phyloP scores from a whole-genome alignment of 2,797 vertebrate species.

The Gadopsis bispinosus region DNA sequence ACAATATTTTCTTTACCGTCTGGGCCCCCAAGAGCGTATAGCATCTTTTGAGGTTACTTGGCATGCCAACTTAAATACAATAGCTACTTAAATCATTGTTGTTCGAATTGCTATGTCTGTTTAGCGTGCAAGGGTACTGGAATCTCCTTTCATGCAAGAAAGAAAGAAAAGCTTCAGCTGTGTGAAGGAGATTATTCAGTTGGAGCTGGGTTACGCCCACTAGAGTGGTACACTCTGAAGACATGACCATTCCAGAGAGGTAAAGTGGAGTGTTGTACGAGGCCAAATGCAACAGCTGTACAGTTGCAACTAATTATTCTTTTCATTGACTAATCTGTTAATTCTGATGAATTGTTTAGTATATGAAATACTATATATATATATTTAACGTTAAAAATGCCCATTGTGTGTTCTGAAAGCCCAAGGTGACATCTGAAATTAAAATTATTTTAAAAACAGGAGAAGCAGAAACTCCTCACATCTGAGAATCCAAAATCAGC shows the following conservation, averaged over 20 bases:
- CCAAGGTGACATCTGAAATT: background rate
- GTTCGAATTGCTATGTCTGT: background rate
- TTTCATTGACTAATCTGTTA: background rate
- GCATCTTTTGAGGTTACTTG: background rate
- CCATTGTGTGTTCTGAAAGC: background rate
- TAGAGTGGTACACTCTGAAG: background rate
- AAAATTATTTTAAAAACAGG: background rate
- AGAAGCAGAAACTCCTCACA: background rate
- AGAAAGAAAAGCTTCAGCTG: background rate
- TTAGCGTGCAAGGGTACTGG: background rate
- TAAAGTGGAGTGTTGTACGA: background rate
- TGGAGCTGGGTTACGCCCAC: constrained; percentile 2
- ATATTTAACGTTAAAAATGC: background rate
- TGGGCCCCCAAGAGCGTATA: background rate
- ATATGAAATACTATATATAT: background rate
- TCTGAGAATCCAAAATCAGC: background rate
- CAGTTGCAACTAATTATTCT: background rate
- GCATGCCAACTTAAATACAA: background rate
- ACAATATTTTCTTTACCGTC: constrained; percentile 1
- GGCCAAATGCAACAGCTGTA: background rate
- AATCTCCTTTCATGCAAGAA: constrained; percentile 9
- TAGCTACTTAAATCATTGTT: background rate
- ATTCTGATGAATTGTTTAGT: background rate
- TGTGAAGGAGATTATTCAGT: background rate
- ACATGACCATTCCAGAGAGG: background rate